A percentile compares a stretch with the other conserved stretches of the same genome.
These are phyloP conservation scores for Drosophila setifemur DNA, from an alignment of 1,140 invertebrate species.

Conservation along the genomic window DNA sequence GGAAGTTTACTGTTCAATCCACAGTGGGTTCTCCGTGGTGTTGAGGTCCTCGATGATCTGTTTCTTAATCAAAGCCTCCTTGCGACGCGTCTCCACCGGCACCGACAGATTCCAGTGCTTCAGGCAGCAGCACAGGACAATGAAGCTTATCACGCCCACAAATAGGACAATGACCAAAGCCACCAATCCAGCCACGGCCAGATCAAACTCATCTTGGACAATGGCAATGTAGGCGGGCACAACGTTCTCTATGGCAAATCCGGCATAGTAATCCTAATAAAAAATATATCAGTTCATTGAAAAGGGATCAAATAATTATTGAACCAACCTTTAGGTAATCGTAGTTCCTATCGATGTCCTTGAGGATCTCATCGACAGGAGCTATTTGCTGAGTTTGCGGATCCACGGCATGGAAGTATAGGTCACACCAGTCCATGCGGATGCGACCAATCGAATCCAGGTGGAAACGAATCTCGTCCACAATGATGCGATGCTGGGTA, in stretches of 20 bases:
- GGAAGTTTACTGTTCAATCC: constrained; percentile 96
- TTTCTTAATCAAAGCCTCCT: constrained; percentile 91
- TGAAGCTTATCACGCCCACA: constrained; percentile 93
- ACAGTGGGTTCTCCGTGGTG: constrained; percentile 95
- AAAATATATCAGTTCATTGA: neutral
- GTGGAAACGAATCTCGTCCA: constrained; percentile 91
- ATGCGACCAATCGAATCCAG: constrained; percentile 87
- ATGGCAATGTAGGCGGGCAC: constrained; percentile 86
- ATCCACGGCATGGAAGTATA: constrained; percentile 94
- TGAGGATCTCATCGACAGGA: constrained; percentile 90
- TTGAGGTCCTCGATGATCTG: constrained; percentile 92
- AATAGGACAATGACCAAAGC: constrained; percentile 93
- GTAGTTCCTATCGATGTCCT: constrained; percentile 93
- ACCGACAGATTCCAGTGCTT: constrained; percentile 88
- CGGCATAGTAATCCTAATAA: constrained; percentile 82
- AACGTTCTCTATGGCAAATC: constrained; percentile 93
- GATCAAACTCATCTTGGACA: constrained; percentile 90
- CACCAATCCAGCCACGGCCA: constrained; percentile 92
- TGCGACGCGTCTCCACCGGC: constrained; percentile 84
- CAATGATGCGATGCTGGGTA: constrained; percentile 89
- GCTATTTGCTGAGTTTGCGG: constrained; percentile 88
- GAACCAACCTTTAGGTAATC: constrained; percentile 88
- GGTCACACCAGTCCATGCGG: constrained; percentile 91
- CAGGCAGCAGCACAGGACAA: constrained; percentile 93
- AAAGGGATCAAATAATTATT: no score